A percentile compares a stretch with the other conserved stretches of the same genome.
phyloP scores from a whole-genome alignment of 2,113 vertebrate species.

The Clarias batrachus region DNA sequence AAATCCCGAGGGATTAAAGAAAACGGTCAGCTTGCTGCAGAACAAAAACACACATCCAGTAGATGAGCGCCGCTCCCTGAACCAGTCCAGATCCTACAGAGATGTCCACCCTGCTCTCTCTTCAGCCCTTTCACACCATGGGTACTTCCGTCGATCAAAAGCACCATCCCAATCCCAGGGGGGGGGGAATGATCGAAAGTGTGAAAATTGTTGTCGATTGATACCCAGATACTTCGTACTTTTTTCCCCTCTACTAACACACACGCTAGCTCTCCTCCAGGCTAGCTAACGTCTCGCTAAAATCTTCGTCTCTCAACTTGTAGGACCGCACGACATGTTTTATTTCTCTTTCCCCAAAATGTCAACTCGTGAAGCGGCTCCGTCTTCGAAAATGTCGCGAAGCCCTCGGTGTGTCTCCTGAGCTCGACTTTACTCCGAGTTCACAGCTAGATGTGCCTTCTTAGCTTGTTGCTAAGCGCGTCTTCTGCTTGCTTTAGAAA shows the following conservation, averaged over 20 bases:
- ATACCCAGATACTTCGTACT: constrained; percentile 39
- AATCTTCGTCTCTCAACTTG: constrained; percentile 14
- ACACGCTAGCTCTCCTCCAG: neutral
- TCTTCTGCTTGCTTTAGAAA: constrained; percentile 56
- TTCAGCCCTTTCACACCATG: constrained; percentile 63
- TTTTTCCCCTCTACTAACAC: neutral
- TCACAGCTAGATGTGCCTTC: constrained; percentile 53
- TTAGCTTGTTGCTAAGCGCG: constrained; percentile 75
- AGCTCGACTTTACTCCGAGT: neutral
- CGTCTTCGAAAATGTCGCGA: neutral
- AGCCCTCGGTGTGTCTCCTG: constrained; percentile 43
- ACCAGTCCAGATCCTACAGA: constrained; percentile 61
- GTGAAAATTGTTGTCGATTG: constrained; percentile 47
- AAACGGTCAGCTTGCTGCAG: constrained; percentile 48
- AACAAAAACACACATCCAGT: constrained; percentile 62
- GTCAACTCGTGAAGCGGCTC: neutral
- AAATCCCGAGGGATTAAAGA: neutral
- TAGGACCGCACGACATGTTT: constrained; percentile 18
- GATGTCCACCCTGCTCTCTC: constrained; percentile 57
- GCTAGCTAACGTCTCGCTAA: constrained; percentile 21
- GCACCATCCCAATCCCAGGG: constrained; percentile 65
- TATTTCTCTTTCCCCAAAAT: neutral
- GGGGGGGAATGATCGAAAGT: neutral
- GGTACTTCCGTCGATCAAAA: constrained; percentile 55
- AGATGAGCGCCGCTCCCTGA: constrained; percentile 59